Evolutionary conservation across 2,888 invertebrate genomes (phyloP).

Genomic region (Dicranocentrus wangi): DNA sequence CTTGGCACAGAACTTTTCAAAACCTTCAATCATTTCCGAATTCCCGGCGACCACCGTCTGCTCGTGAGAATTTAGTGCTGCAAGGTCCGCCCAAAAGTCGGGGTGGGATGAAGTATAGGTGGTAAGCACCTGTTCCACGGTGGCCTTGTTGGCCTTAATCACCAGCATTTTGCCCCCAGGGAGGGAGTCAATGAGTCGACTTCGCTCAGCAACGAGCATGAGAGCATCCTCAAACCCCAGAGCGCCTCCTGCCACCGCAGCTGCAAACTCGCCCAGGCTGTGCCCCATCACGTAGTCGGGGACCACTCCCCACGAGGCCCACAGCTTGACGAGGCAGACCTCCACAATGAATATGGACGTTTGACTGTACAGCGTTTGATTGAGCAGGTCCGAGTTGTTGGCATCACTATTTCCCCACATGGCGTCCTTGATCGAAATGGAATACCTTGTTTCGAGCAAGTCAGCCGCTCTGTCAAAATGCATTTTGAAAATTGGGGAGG

Average conservation of each 20-base stretch:
- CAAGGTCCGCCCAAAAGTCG: slow-evolving; percentile 52
- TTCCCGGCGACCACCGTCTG: slow-evolving; percentile 62
- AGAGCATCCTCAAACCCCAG: slow-evolving; percentile 50
- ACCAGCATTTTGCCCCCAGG: slow-evolving; percentile 61
- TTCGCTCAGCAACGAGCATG: slow-evolving; percentile 55
- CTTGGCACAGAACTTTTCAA: slow-evolving; percentile 17
- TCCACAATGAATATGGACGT: slow-evolving; percentile 37
- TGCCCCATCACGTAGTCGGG: slow-evolving; percentile 44
- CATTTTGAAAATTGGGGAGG: slow-evolving; percentile 33
- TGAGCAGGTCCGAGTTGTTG: background rate
- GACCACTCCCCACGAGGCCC: slow-evolving; percentile 57
- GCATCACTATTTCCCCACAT: slow-evolving; percentile 16
- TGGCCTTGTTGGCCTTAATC: slow-evolving; percentile 37
- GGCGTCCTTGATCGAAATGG: slow-evolving; percentile 21
- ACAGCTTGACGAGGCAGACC: slow-evolving; percentile 45
- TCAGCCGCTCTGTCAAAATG: slow-evolving; percentile 36
- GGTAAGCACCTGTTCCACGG: background rate
- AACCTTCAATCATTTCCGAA: background rate
- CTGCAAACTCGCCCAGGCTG: slow-evolving; percentile 12
- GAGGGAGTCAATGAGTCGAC: slow-evolving; percentile 49
- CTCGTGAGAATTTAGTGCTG: slow-evolving; percentile 60
- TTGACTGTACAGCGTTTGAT: slow-evolving; percentile 29
- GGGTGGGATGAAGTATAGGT: background rate
- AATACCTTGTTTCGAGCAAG: slow-evolving; percentile 11
- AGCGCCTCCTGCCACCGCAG: slow-evolving; percentile 1